Percentiles rank a stretch among this genome's conserved stretches.
These are phyloP conservation scores for Gambusia affinis DNA, from an alignment of 2,113 vertebrate genomes.

Conservation along the genomic window DNA sequence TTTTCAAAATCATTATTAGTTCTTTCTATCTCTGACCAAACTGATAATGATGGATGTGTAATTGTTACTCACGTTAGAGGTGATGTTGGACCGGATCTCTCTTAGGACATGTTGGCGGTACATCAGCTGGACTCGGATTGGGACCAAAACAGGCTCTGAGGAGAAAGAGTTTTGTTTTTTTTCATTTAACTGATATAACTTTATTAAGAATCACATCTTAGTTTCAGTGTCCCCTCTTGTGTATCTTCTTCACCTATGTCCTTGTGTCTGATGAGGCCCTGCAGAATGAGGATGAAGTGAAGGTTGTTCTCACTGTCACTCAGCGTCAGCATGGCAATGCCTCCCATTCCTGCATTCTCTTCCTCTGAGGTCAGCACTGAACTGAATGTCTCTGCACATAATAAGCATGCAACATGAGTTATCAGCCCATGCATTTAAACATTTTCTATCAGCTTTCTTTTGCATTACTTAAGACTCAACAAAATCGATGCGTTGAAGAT, in stretches of 20 bases:
- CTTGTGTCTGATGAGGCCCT: constrained; percentile 83
- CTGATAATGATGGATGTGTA: background rate
- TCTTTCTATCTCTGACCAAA: background rate
- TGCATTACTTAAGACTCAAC: no score
- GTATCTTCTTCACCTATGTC: constrained; percentile 63
- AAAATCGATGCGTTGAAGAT: no score
- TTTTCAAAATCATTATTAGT: background rate
- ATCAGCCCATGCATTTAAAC: constrained; percentile 17
- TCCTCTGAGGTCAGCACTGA: constrained; percentile 86
- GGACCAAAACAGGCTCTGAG: constrained; percentile 79
- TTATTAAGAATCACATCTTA: background rate
- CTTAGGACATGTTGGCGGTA: constrained; percentile 86
- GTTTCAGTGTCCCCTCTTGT: background rate
- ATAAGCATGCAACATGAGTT: constrained; percentile 17
- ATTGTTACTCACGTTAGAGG: constrained; percentile 80
- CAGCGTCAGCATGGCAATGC: constrained; percentile 90
- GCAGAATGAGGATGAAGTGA: constrained; percentile 93
- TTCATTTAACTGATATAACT: background rate
- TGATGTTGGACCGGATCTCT: constrained; percentile 88
- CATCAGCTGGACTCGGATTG: constrained; percentile 85
- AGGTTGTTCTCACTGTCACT: constrained; percentile 93
- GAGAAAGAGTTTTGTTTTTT: constrained; percentile 4
- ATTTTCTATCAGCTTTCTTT: no score
- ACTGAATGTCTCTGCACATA: constrained; percentile 88
- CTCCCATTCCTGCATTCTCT: constrained; percentile 82